A percentile compares a stretch with the other conserved stretches of the same genome.
Conservation (phyloP, 2,113 vertebrate species). For the Nicator chloris region DNA sequence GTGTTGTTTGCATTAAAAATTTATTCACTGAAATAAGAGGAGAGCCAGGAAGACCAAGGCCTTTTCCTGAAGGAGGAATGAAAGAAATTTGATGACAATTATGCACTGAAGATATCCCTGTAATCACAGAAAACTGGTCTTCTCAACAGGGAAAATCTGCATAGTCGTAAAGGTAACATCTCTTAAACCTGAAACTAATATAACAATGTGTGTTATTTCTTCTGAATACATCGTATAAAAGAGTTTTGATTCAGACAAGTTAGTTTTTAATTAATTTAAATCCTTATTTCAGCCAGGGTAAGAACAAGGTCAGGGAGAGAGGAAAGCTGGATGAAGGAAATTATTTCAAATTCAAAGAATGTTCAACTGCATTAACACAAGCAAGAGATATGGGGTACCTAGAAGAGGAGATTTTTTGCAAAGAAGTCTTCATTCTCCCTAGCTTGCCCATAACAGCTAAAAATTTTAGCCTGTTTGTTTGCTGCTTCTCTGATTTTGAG, state of each 20-base stretch:
- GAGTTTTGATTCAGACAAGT: neutral
- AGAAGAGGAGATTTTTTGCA: neutral
- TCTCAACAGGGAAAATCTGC: neutral
- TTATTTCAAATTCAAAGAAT: constrained; percentile 28
- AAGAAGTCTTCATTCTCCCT: neutral
- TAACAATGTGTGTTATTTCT: neutral
- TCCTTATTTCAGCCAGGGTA: neutral
- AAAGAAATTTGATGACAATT: neutral
- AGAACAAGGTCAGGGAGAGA: neutral
- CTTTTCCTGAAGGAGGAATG: neutral
- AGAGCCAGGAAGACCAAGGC: neutral
- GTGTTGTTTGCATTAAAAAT: neutral
- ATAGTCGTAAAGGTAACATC: neutral
- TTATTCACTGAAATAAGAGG: neutral
- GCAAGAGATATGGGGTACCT: neutral
- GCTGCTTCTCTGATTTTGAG: neutral
- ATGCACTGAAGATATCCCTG: neutral
- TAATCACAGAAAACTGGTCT: neutral
- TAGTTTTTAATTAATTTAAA: constrained; percentile 16
- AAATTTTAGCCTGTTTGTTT: neutral
- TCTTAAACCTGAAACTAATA: neutral
- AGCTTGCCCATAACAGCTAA: neutral
- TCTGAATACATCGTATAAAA: neutral
- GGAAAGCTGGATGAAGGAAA: neutral
- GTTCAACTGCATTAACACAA: neutral